A percentile compares a stretch with the other conserved stretches of the same genome.
These are phyloP conservation scores for Thereuonema tuberculata DNA, from an alignment of 1,140 invertebrate species.

Conservation along the genomic window DNA sequence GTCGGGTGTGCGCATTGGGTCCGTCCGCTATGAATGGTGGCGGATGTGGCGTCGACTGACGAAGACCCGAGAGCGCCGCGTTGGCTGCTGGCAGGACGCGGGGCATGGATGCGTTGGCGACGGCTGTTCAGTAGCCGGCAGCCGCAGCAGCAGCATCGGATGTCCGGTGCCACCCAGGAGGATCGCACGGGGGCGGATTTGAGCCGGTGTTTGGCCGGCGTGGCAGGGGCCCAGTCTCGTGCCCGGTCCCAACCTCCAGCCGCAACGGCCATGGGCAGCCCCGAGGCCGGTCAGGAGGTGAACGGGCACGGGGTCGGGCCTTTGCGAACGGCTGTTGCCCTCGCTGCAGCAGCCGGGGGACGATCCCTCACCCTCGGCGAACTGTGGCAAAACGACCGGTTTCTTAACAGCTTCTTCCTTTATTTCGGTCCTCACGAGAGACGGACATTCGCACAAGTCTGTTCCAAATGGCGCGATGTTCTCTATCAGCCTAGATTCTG, in stretches of 20 bases:
- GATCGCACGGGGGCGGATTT: background rate
- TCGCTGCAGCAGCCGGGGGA: constrained; percentile 11
- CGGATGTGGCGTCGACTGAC: background rate
- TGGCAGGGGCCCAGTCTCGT: constrained; percentile 5
- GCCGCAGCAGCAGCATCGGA: background rate
- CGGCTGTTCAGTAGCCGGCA: background rate
- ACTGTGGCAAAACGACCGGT: constrained; percentile 64
- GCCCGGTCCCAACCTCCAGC: background rate
- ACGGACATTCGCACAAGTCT: constrained; percentile 60
- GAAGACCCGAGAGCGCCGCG: background rate
- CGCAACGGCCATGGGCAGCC: constrained; percentile 13
- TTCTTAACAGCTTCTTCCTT: constrained; percentile 65
- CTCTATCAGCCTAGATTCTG: constrained; percentile 73
- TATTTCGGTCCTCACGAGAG: constrained; percentile 69
- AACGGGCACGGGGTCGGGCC: constrained; percentile 10
- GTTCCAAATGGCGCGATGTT: constrained; percentile 68
- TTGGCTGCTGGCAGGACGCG: background rate
- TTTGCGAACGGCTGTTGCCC: background rate
- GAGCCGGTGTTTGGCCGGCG: constrained; percentile 4
- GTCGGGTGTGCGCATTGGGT: background rate
- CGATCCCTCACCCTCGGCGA: constrained; percentile 41
- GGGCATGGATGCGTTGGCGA: background rate
- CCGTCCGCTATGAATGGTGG: background rate
- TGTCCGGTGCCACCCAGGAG: background rate
- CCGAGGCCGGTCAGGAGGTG: constrained; percentile 13